Percentiles rank a stretch among this genome's conserved stretches.
phyloP scores from a whole-genome alignment of 2,113 vertebrate genomes.

The Megaceryle maxima region DNA sequence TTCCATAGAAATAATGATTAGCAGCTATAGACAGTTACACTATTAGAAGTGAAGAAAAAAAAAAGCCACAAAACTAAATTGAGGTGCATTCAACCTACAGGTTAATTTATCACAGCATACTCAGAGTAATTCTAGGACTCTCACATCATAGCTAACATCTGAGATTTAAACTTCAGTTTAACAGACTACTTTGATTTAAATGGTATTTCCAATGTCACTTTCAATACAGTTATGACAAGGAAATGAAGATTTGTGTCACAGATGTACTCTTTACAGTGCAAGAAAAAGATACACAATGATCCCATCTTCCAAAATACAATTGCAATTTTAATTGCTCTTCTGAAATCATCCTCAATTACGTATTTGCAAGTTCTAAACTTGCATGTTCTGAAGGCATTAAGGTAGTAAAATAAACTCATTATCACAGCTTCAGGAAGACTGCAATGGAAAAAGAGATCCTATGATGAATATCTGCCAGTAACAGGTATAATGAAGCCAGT shows the following conservation, averaged over 20 bases:
- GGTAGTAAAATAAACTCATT: background rate
- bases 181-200: background rate
- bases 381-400: background rate
- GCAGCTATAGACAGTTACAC: background rate
- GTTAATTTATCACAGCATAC: background rate
- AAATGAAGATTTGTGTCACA: background rate
- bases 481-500: background rate
- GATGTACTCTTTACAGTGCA: background rate
- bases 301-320: background rate
- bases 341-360: background rate
- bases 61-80: background rate
- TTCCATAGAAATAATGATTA: background rate
- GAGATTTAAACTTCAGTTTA: background rate
- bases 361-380: background rate
- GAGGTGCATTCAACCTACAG: background rate
- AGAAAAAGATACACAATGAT: background rate
- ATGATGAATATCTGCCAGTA: background rate
- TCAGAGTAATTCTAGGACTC: background rate
- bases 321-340: background rate
- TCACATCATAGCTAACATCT: background rate
- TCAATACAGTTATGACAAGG: background rate
- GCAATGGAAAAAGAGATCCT: background rate
- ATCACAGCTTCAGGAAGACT: background rate
- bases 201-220: background rate
- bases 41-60: background rate